A percentile compares a stretch with the other conserved stretches of the same genome.
Conservation (phyloP, 2,888 invertebrate species). For the Conistra vaccinii region DNA sequence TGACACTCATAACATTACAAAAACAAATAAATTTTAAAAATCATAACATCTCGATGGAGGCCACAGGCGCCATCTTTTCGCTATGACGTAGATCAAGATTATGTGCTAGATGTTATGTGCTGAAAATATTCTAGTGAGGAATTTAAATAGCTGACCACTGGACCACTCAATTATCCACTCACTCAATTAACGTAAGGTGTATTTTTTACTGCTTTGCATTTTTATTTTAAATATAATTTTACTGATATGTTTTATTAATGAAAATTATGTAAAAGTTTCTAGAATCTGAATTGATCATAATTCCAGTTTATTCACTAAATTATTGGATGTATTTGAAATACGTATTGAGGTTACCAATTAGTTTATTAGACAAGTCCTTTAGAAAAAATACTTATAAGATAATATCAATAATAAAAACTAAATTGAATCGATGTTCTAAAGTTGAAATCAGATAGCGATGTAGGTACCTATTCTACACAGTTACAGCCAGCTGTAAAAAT, state of each 20-base stretch:
- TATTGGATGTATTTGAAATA: background rate
- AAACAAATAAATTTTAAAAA: conserved; percentile 45
- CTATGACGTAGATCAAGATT: conserved; percentile 60
- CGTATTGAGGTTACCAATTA: background rate
- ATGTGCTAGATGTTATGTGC: conserved; percentile 62
- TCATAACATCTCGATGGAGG: conserved; percentile 54
- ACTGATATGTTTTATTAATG: background rate
- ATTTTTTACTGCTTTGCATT: background rate
- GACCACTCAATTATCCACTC: conserved; percentile 48
- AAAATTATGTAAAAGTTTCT: background rate
- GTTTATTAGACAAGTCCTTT: background rate
- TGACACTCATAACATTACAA: conserved; percentile 36
- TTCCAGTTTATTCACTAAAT: background rate
- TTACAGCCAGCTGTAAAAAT: conserved; percentile 76
- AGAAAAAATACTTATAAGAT: background rate
- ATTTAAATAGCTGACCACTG: conserved; percentile 57
- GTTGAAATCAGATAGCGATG: conserved; percentile 66
- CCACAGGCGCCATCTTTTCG: conserved; percentile 61
- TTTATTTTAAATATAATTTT: background rate
- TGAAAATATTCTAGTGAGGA: conserved; percentile 62
- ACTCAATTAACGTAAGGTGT: background rate
- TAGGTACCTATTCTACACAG: conserved; percentile 67
- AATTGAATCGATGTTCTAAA: conserved; percentile 54
- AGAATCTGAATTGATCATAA: background rate
- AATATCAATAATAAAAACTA: conserved; percentile 66